Conservation (phyloP, 2,797 vertebrate species). For the Setipinna tenuifilis region DNA sequence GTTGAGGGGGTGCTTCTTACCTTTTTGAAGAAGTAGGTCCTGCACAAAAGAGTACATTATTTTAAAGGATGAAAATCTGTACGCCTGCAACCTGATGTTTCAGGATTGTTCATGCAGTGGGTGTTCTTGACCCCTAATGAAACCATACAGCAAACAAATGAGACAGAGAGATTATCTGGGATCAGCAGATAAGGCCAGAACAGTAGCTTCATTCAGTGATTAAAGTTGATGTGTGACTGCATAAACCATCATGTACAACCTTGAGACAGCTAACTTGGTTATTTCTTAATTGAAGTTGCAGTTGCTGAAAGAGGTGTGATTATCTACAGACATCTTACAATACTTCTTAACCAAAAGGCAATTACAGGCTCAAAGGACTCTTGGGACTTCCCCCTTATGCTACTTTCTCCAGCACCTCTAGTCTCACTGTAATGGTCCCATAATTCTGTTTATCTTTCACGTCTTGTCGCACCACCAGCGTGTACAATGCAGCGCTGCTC, state of each 20-base stretch:
- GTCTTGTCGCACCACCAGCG: not conserved
- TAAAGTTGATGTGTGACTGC: not conserved
- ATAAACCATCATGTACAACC: not conserved
- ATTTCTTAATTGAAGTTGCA: too few species aligned
- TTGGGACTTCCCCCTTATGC: not conserved
- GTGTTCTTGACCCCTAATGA: not conserved
- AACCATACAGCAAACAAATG: not conserved
- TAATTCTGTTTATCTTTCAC: not conserved
- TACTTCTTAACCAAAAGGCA: not conserved
- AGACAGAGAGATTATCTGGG: not conserved
- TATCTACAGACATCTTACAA: not conserved
- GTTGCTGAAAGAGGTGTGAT: too few species aligned
- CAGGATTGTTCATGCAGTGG: not conserved
- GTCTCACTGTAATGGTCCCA: not conserved
- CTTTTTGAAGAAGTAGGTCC: not conserved
- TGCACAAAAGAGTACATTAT: too few species aligned
- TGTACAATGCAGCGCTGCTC: conserved; percentile 5
- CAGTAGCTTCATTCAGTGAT: not conserved
- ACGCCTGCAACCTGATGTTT: not conserved
- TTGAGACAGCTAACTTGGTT: not conserved
- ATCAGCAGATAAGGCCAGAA: not conserved
- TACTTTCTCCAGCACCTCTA: not conserved
- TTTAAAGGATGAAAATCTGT: too few species aligned
- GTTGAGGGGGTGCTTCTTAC: not conserved
- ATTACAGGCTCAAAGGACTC: not conserved